These are phyloP conservation scores for Xenops minutus DNA, from an alignment of 2,797 vertebrate species.

Conservation along the genomic window DNA sequence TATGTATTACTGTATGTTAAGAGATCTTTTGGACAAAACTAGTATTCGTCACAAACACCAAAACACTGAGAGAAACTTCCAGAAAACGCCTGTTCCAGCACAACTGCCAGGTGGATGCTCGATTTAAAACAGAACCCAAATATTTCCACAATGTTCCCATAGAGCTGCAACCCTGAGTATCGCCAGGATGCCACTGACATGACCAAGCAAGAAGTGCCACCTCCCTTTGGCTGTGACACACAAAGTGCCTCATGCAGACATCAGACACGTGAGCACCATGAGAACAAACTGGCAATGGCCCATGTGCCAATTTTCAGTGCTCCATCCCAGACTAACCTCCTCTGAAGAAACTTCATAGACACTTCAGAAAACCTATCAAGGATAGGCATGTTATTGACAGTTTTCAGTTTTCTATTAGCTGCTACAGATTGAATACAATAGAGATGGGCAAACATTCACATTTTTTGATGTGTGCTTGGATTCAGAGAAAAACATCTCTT, in stretches of 20 bases:
- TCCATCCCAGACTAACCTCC: not conserved
- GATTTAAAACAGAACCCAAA: not conserved
- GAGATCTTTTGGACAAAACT: not conserved
- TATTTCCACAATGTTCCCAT: not conserved
- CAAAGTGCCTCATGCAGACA: not conserved
- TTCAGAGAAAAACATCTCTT: not conserved
- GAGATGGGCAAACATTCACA: accelerated
- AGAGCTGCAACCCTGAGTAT: accelerated
- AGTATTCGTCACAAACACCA: not conserved
- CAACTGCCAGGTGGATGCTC: not conserved
- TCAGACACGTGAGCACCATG: not conserved
- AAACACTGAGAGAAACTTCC: not conserved
- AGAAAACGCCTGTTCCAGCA: not conserved
- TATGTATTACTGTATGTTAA: not conserved
- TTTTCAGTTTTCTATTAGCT: not conserved
- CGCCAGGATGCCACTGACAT: not conserved
- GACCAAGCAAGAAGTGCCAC: not conserved
- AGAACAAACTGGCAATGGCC: not conserved
- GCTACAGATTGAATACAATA: not conserved
- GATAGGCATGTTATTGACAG: not conserved
- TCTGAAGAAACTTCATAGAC: not conserved
- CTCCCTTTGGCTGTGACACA: not conserved
- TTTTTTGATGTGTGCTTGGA: not conserved
- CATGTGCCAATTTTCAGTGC: not conserved
- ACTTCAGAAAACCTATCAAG: not conserved